Conservation (phyloP, 2,113 vertebrate species). For the Furnarius figulus region DNA sequence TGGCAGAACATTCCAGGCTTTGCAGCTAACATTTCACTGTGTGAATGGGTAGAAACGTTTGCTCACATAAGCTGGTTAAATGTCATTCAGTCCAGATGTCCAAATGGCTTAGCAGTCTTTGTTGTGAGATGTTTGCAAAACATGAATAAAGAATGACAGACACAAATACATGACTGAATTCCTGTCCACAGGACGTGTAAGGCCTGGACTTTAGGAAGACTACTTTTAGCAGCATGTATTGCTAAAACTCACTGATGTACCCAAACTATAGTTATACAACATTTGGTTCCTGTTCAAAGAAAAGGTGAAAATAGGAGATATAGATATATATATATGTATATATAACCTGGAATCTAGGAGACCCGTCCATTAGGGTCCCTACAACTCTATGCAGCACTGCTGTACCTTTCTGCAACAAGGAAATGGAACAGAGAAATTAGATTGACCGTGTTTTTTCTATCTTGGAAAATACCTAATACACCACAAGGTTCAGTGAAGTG, state of each 20-base stretch:
- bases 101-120: not conserved
- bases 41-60: slow-evolving; percentile 9
- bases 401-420: not conserved
- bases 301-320: not conserved
- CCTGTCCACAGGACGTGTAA: not conserved
- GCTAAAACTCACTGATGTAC: not conserved
- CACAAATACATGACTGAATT: not conserved
- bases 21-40: not conserved
- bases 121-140: slow-evolving; percentile 20
- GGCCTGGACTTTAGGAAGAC: not conserved
- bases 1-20: not conserved
- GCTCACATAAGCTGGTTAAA: slow-evolving; percentile 33
- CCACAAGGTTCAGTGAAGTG: accelerated
- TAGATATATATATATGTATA: too few species aligned
- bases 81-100: slow-evolving; percentile 43
- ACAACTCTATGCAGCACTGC: accelerated
- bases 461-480: not conserved
- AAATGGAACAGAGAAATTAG: not conserved
- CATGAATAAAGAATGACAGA: not conserved
- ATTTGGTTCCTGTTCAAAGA: not conserved
- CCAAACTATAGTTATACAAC: not conserved
- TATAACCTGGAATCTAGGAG: not conserved
- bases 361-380: not conserved
- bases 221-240: not conserved
- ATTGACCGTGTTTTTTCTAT: too few species aligned